Evolutionary conservation across 2,888 invertebrate species (phyloP).

Genomic region (Escarpia spicata): DNA sequence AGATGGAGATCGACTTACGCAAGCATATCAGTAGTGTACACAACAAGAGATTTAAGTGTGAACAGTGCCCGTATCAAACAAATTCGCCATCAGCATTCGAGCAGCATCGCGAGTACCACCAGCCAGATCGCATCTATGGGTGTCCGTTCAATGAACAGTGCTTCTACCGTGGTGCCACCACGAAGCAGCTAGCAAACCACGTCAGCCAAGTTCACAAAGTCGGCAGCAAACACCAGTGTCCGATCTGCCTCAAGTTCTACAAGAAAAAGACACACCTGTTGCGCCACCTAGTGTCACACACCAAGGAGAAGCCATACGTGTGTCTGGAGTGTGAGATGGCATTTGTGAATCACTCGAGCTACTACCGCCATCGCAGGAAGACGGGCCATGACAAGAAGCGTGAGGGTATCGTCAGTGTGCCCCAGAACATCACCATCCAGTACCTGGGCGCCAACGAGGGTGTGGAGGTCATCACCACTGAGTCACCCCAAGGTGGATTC

Average conservation of each 20-base stretch:
- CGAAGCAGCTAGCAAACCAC: conserved; percentile 33
- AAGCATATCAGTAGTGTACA: conserved; percentile 38
- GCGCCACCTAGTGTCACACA: conserved; percentile 41
- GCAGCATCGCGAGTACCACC: conserved; percentile 37
- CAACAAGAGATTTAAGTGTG: conserved; percentile 35
- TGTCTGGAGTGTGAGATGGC: conserved; percentile 37
- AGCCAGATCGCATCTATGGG: conserved; percentile 30
- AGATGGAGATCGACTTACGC: conserved; percentile 36
- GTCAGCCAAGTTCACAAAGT: conserved; percentile 34
- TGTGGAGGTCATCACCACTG: conserved; percentile 3
- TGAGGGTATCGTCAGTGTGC: conserved; percentile 65
- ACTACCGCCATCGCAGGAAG: conserved; percentile 40
- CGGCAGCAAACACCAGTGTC: conserved; percentile 37
- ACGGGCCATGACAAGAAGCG: conserved; percentile 39
- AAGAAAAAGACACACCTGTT: conserved; percentile 41
- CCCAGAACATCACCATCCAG: conserved; percentile 41
- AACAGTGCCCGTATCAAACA: conserved; percentile 33
- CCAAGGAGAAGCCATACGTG: conserved; percentile 36
- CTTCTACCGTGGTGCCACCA: conserved; percentile 34
- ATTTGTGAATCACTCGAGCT: conserved; percentile 38
- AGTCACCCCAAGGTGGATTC: not conserved
- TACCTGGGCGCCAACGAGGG: conserved; percentile 23
- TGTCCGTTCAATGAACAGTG: conserved; percentile 31
- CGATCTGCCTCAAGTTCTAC: conserved; percentile 37
- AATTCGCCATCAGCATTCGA: conserved; percentile 32